Evolutionary conservation across 2,113 vertebrate genomes (phyloP).

Genomic region (Alethe diademata): DNA sequence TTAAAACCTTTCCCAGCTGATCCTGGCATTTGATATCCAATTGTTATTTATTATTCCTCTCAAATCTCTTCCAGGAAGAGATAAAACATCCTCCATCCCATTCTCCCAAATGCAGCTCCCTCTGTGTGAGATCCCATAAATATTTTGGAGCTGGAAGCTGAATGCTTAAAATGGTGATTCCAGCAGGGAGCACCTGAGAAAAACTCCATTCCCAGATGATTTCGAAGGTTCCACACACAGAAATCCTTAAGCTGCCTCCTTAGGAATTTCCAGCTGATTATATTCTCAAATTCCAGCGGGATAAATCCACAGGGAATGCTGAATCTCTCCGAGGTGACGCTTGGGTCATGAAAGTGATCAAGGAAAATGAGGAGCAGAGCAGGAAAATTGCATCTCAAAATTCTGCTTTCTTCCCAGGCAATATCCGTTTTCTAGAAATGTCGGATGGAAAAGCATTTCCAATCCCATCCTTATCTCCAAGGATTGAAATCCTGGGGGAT

Average conservation of each 20-base stretch:
- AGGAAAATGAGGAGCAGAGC: constrained; percentile 7
- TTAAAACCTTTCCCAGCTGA: neutral
- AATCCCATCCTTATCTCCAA: neutral
- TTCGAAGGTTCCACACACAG: rapidly evolving
- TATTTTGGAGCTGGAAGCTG: neutral
- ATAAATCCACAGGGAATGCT: neutral
- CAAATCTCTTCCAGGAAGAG: neutral
- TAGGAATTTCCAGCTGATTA: neutral
- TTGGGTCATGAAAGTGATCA: neutral
- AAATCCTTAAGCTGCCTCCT: neutral
- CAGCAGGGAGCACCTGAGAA: neutral
- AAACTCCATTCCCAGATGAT: neutral
- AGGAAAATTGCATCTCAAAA: constrained; percentile 20
- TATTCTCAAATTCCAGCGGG: neutral
- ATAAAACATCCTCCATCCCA: neutral
- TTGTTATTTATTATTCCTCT: neutral
- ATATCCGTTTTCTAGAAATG: constrained; percentile 30
- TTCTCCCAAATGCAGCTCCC: neutral
- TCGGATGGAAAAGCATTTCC: constrained; percentile 32
- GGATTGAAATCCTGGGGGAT: constrained; percentile 18
- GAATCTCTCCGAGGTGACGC: neutral
- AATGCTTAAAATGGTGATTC: neutral
- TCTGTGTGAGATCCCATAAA: neutral
- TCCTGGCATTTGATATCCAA: neutral
- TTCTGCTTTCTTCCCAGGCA: constrained; percentile 20